phyloP scores from a whole-genome alignment of 2,888 invertebrate species.

The Orchestes rusci region DNA sequence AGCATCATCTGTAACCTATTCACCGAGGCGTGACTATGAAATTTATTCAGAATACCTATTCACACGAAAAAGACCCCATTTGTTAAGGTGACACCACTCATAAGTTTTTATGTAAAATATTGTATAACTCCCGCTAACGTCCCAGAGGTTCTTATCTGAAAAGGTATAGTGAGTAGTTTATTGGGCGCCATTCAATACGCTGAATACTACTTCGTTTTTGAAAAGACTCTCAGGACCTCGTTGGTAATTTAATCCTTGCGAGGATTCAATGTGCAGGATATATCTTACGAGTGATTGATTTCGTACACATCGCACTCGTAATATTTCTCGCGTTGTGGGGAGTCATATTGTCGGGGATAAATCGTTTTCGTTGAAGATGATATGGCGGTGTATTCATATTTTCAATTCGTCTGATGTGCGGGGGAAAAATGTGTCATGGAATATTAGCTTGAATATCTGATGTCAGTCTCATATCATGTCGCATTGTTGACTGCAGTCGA shows the following conservation, averaged over 20 bases:
- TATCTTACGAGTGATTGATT: constrained; percentile 30
- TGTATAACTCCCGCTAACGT: constrained; percentile 13
- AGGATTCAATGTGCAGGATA: constrained; percentile 30
- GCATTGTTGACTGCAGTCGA: no score
- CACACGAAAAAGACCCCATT: no score
- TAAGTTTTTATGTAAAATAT: constrained; percentile 19
- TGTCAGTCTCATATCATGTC: no score
- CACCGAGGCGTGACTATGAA: no score
- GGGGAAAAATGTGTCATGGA: no score
- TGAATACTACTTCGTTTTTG: constrained; percentile 26
- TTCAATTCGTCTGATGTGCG: no score
- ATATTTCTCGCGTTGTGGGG: constrained; percentile 21
- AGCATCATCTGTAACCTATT: no score
- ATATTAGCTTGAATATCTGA: no score
- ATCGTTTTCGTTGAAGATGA: constrained; percentile 22
- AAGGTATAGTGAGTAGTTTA: constrained; percentile 28
- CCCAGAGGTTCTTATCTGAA: constrained; percentile 25
- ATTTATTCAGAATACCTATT: no score
- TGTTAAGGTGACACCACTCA: no score
- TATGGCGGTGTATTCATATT: constrained; percentile 20
- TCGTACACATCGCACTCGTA: constrained; percentile 22
- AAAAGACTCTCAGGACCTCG: constrained; percentile 27
- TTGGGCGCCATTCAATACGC: constrained; percentile 26
- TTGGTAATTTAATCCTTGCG: constrained; percentile 31
- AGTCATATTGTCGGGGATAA: constrained; percentile 23